These are phyloP conservation scores for Tanytarsus gracilentus DNA, from an alignment of 2,888 invertebrate genomes.

Conservation along the genomic window DNA sequence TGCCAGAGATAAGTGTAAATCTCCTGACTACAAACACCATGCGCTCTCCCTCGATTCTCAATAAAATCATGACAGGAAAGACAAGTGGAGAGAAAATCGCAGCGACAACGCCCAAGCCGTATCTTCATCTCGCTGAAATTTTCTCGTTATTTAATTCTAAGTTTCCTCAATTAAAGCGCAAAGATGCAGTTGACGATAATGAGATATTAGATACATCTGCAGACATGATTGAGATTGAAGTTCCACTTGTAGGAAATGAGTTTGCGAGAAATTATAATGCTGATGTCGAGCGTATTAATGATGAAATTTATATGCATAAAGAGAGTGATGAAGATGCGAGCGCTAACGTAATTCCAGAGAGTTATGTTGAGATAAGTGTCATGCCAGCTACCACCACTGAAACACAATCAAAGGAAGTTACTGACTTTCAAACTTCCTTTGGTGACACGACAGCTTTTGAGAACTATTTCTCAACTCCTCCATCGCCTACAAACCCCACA, in stretches of 20 bases:
- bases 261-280: neutral
- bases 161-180: neutral
- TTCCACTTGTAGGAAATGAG: conserved; percentile 18
- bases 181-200: neutral
- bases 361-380: neutral
- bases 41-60: neutral
- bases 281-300: neutral
- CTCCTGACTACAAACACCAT: neutral
- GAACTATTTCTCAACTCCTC: conserved; percentile 2
- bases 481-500: neutral
- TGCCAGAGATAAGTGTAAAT: neutral
- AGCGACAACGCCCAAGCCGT: neutral
- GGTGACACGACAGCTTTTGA: neutral
- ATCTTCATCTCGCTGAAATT: neutral
- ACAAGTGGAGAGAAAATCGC: neutral
- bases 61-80: neutral
- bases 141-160: conserved; percentile 5
- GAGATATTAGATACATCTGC: neutral
- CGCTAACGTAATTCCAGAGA: neutral
- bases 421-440: conserved; percentile 12
- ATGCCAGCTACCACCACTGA: neutral
- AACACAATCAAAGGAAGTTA: neutral
- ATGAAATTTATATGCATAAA: neutral
- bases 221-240: conserved; percentile 23
- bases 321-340: neutral